Evolutionary conservation across 2,888 invertebrate species (phyloP), one percentile per base, ranked within the genome.

Genomic region (Taphrorychus bicolor): DNA sequence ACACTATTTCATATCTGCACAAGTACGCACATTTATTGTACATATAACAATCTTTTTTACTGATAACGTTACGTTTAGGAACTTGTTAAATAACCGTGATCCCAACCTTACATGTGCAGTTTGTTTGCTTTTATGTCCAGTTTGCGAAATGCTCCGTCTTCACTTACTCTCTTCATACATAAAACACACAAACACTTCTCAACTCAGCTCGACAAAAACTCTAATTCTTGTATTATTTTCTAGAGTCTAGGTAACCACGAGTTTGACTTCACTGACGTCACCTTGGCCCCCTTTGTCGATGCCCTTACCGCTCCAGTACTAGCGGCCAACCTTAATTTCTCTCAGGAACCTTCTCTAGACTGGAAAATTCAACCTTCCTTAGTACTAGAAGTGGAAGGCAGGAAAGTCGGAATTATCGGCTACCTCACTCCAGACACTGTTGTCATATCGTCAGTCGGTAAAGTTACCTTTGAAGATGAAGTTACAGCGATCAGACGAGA

Each of bases 161-260:
- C n/a, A n/a, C n/a, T n/a, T n/a, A n/a, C n/a, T n/a, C n/a, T n/a
- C n/a, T n/a, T n/a, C n/a, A n/a, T n/a, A n/a, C n/a, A n/a, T n/a
- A n/a, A n/a, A n/a, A n/a, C n/a, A n/a, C n/a, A n/a, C n/a, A n/a
- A n/a, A 32, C 32, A 32, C 3, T 32, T 7, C 32, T 9, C 32
- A 3, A 7, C 32, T 3, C 3, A 32, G n/a, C 32, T 32, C 3
- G 3, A 9, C 7, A 45, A 5, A 45, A 45, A 2, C 45, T 16
- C 45, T 45, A 45, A 45, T 21, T 51, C n/a, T 3, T 19, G 5
- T 54, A 24, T 32, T 24, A 14, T 45, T 82, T 81, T 11, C 85
- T 45, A 95, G 95, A 91, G 91, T n/a, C 83, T 97, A 71, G 96
- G 96, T 18, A 97, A 97, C 78, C 96, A 97, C 80, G 96, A 97